Percentiles rank a stretch among this genome's conserved stretches.
These are phyloP conservation scores for Cremastobaeus sp. DNA, from an alignment of 2,888 invertebrate genomes.

Conservation along the genomic window DNA sequence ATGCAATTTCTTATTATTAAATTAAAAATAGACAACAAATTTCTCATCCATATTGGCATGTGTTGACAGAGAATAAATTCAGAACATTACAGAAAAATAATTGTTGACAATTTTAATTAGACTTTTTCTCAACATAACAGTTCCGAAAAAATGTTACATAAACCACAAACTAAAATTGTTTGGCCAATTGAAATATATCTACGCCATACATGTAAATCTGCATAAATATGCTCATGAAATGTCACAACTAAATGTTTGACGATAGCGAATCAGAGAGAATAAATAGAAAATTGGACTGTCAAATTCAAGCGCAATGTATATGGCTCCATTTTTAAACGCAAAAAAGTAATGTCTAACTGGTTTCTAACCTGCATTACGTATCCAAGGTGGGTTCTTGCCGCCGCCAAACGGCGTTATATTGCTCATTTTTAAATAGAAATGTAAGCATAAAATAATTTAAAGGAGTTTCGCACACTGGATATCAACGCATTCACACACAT, in stretches of 20 bases:
- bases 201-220: too few relatives aligned
- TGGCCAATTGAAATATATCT: too few relatives aligned
- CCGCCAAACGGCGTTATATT: slow-evolving; percentile 81
- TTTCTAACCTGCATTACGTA: slow-evolving; percentile 80
- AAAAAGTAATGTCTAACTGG: background rate
- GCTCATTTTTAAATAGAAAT: slow-evolving; percentile 78
- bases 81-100: too few relatives aligned
- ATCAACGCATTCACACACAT: slow-evolving; percentile 2
- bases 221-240: too few relatives aligned
- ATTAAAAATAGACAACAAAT: slow-evolving; percentile 11
- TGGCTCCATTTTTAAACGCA: too few relatives aligned
- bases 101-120: too few relatives aligned
- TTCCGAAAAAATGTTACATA: slow-evolving; percentile 9
- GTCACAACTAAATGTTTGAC: too few relatives aligned
- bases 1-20: background rate
- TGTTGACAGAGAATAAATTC: too few relatives aligned
- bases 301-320: background rate
- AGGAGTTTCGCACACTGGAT: background rate
- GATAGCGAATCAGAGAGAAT: too few relatives aligned
- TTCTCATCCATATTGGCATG: too few relatives aligned
- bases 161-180: background rate
- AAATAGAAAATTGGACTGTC: background rate
- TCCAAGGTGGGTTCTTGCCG: slow-evolving; percentile 91
- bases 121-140: too few relatives aligned
- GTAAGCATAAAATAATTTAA: too few relatives aligned